Evolutionary conservation across 2,888 invertebrate genomes (phyloP).

Genomic region (Aleiodes testaceus): DNA sequence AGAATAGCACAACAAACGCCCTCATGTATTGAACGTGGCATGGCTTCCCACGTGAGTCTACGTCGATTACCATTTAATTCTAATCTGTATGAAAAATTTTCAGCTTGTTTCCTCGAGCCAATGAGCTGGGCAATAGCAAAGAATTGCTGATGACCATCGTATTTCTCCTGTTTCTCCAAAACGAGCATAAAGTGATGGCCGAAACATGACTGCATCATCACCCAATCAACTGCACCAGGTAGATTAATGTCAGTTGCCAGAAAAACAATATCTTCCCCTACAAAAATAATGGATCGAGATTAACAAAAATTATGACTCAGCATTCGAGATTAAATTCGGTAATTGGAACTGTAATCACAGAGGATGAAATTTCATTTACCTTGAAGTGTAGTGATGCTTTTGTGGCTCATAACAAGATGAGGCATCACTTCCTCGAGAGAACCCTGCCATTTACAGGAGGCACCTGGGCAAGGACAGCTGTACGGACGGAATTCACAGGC

Average conservation of each 20-base stretch:
- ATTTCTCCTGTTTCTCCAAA: constrained; percentile 98
- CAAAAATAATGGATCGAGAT: background rate
- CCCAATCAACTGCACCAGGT: constrained; percentile 99
- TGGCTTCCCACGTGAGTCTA: constrained; percentile 98
- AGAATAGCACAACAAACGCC: constrained; percentile 98
- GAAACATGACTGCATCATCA: constrained; percentile 99
- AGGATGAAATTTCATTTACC: constrained; percentile 74
- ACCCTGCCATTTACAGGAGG: constrained; percentile 99
- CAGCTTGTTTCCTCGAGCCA: constrained; percentile 98
- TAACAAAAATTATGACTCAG: too few relatives aligned
- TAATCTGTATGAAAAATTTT: constrained; percentile 97
- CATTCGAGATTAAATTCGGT: background rate
- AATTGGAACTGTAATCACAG: background rate
- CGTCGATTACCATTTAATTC: constrained; percentile 97
- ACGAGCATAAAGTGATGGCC: constrained; percentile 99
- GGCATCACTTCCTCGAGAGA: constrained; percentile 98
- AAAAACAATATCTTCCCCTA: constrained; percentile 98
- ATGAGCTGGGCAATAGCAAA: constrained; percentile 99
- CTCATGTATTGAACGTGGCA: constrained; percentile 98
- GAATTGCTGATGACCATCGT: constrained; percentile 96
- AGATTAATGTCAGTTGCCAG: constrained; percentile 99
- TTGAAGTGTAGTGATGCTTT: constrained; percentile 98
- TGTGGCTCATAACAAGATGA: constrained; percentile 96
- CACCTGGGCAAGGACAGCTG: constrained; percentile 99
- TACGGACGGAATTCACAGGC: constrained; percentile 98